Evolutionary conservation across 2,797 vertebrate genomes (phyloP).

Genomic region (Tadarida brasiliensis): DNA sequence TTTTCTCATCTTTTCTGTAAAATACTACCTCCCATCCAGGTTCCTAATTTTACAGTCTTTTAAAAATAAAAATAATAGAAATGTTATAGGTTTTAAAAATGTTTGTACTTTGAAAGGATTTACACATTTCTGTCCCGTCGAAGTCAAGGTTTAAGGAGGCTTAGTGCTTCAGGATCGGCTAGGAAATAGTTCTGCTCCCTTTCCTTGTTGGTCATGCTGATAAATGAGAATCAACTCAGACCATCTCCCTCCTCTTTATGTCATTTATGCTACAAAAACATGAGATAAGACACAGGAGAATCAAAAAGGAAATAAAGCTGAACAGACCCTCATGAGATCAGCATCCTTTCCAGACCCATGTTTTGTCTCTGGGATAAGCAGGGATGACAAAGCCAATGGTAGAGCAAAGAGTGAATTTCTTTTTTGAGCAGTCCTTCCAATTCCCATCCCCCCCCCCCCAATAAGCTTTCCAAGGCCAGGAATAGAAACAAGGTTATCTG

Average conservation of each 20-base stretch:
- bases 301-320: neutral
- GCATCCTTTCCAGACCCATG: neutral
- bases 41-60: constrained; percentile 18
- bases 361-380: neutral
- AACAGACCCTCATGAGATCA: neutral
- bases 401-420: neutral
- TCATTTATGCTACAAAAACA: neutral
- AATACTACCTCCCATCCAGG: neutral
- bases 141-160: neutral
- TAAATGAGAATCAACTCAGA: neutral
- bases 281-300: neutral
- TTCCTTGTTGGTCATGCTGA: neutral
- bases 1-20: constrained; percentile 15
- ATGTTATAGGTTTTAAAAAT: neutral
- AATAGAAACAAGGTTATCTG: neutral
- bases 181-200: constrained; percentile 1
- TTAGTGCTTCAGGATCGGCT: neutral
- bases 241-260: neutral
- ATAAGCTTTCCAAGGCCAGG: neutral
- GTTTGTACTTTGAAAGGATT: neutral
- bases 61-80: neutral
- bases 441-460: neutral
- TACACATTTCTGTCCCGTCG: neutral
- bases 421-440: neutral
- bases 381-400: neutral